Conservation (phyloP, 2,113 vertebrate genomes). For the Elephas maximus region DNA sequence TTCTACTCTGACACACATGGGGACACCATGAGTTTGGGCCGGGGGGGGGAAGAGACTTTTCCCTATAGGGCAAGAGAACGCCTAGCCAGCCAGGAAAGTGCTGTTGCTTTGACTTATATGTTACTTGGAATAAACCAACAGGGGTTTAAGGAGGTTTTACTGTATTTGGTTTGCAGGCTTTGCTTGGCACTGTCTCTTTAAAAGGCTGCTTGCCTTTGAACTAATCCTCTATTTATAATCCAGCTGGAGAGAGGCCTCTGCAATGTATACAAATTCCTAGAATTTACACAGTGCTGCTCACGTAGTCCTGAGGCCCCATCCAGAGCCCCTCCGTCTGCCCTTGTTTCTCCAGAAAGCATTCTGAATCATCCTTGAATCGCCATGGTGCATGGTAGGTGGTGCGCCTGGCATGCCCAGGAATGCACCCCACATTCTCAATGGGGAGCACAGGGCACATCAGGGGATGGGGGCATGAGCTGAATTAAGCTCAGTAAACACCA, state of each 20-base stretch:
- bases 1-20: background rate
- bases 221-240: conserved; percentile 83
- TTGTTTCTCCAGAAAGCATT: conserved; percentile 73
- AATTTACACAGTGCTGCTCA: conserved; percentile 67
- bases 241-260: conserved; percentile 65
- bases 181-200: conserved; percentile 78
- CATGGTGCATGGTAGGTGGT: conserved; percentile 76
- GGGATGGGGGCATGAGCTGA: conserved; percentile 81
- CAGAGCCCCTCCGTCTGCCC: conserved; percentile 45
- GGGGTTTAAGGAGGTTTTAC: conserved; percentile 78
- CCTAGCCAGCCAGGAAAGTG: conserved; percentile 30
- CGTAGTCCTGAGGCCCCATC: background rate
- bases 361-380: conserved; percentile 66
- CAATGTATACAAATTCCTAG: conserved; percentile 79
- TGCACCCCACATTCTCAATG: conserved; percentile 72
- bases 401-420: conserved; percentile 77
- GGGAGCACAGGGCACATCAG: conserved; percentile 73
- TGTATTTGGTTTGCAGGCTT: conserved; percentile 84
- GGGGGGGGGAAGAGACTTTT: background rate
- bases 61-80: conserved; percentile 26
- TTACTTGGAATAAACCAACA: conserved; percentile 73
- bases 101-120: conserved; percentile 72
- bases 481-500: conserved; percentile 85
- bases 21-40: background rate
- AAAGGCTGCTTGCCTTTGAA: conserved; percentile 82